Evolutionary conservation across 2,888 invertebrate species (phyloP), one percentile per base, ranked within the genome.

Genomic region (Chymomyza fuscimana): DNA sequence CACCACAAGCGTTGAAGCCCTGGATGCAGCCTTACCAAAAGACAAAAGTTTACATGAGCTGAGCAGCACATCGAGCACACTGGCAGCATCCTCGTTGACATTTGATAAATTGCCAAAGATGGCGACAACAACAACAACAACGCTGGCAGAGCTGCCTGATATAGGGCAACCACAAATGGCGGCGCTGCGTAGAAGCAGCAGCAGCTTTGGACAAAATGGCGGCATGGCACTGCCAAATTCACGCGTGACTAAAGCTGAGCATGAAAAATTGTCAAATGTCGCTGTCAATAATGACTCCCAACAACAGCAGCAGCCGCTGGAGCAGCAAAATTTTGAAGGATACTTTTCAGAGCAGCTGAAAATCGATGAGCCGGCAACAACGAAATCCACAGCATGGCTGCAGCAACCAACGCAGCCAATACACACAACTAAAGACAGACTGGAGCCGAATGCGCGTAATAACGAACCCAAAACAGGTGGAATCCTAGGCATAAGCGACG

Each of bases 91-190:
- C 82, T 88, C 89, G 74, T 79, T 84, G 81, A 79, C 81, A 78
- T 83, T 87, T 88, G 90, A 88, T 78, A 81, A 82, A 84, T 81
- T 88, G 77, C 79, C 87, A 85, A 84, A 85, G 80, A 79, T 75
- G 71, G 67, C 72, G 22, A n/a, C 25, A 54, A 63, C 7, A 62
- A 16, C 36, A 56, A 40, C 65, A 36, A 65, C 56, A 56, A 65
- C 65, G 12, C 71, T 73, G 73, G 67, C 74, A 65, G 76, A 86
- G 72, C 69, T 79, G 79, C 73, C 87, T 73, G 79, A 78, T 70
- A 68, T 58, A 50, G 70, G 70, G 46, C 82, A 66, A 87, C 83
- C 88, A 77, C 88, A 88, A 70, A 67, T 64, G 72, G 68, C 72
- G 46, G 29, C 67, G 9, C 65, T 58, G 10, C 50, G 68, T 59